Conservation (phyloP, 1,140 invertebrate genomes). For the Periplaneta americana region DNA sequence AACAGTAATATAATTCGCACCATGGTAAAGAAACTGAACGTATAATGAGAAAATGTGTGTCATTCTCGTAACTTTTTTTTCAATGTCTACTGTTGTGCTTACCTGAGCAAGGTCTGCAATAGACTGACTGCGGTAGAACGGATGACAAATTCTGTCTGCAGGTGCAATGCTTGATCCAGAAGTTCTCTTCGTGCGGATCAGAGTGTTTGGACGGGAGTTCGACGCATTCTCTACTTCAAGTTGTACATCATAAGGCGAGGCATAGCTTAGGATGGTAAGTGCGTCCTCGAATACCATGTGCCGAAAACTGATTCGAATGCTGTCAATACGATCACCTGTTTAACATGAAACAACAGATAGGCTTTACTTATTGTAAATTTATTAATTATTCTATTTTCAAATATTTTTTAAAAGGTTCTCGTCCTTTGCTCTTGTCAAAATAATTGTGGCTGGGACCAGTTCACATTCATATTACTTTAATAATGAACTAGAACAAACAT, state of each 20-base stretch:
- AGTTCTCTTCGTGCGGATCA: slow-evolving; percentile 35
- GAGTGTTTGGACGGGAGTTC: slow-evolving; percentile 25
- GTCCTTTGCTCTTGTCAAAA: too few species aligned
- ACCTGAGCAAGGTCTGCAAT: slow-evolving; percentile 53
- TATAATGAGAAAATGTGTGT: too few species aligned
- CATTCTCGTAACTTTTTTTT: neutral
- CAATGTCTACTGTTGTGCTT: neutral
- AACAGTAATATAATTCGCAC: too few species aligned
- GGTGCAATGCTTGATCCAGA: slow-evolving; percentile 36
- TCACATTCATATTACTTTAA: too few species aligned
- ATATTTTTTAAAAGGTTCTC: too few species aligned
- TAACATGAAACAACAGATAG: too few species aligned
- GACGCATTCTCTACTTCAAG: slow-evolving; percentile 54
- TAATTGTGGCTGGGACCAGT: too few species aligned
- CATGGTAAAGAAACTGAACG: too few species aligned
- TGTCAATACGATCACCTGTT: slow-evolving; percentile 80
- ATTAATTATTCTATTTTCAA: too few species aligned
- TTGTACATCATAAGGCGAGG: slow-evolving; percentile 83
- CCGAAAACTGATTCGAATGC: slow-evolving; percentile 78
- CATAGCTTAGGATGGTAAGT: slow-evolving; percentile 80
- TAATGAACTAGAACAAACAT: too few species aligned
- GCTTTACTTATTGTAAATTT: too few species aligned
- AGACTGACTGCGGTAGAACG: slow-evolving; percentile 61
- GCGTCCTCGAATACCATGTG: slow-evolving; percentile 90
- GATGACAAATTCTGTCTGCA: slow-evolving; percentile 52